Conservation (phyloP, 1,140 invertebrate species). For the Atopsyche davidsoni region DNA sequence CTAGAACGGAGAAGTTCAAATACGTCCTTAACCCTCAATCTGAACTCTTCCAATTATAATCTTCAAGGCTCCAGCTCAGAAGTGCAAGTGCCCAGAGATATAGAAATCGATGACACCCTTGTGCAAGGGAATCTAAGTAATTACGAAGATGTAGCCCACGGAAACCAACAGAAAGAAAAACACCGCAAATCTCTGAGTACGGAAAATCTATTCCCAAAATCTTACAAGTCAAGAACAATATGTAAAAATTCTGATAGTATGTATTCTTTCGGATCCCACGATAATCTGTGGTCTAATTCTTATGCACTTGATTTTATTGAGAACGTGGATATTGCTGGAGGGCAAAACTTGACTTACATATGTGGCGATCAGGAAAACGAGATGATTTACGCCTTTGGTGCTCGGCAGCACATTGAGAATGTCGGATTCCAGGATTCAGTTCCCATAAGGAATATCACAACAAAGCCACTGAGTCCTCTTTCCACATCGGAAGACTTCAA, state of each 20-base stretch:
- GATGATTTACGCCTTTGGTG: slow-evolving; percentile 44
- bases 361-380: slow-evolving; percentile 46
- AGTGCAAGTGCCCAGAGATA: slow-evolving; percentile 39
- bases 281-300: slow-evolving; percentile 43
- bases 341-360: slow-evolving; percentile 43
- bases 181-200: slow-evolving; percentile 52
- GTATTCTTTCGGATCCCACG: slow-evolving; percentile 44
- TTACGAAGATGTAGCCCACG: slow-evolving; percentile 1
- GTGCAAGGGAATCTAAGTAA: slow-evolving; percentile 21
- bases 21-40: slow-evolving; percentile 41
- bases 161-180: slow-evolving; percentile 38
- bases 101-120: slow-evolving; percentile 41
- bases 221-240: slow-evolving; percentile 39
- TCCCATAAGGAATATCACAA: slow-evolving; percentile 53
- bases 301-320: slow-evolving; percentile 31
- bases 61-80: slow-evolving; percentile 22
- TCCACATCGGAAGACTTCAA: slow-evolving; percentile 61
- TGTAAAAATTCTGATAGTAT: slow-evolving; percentile 35
- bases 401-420: slow-evolving; percentile 24
- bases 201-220: slow-evolving; percentile 49
- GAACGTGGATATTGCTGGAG: slow-evolving; percentile 32
- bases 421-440: slow-evolving; percentile 25
- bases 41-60: slow-evolving; percentile 24
- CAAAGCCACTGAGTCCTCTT: slow-evolving; percentile 53
- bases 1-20: slow-evolving; percentile 44